These are phyloP conservation scores for Haliclona indistincta DNA, from an alignment of 37 sponge, comb jelly and placozoan genomes.

Conservation along the genomic window DNA sequence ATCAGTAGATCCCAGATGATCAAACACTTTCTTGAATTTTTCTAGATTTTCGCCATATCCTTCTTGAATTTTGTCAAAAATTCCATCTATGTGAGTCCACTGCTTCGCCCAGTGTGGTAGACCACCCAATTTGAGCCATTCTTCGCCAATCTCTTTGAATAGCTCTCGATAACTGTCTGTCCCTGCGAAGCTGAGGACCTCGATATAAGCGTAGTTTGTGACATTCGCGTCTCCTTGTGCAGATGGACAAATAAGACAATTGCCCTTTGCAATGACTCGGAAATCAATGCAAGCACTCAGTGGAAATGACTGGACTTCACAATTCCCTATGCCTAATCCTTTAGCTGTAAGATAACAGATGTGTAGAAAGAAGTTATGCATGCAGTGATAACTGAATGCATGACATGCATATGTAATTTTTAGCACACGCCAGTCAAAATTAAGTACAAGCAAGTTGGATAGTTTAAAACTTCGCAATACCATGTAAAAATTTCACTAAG, in stretches of 20 bases:
- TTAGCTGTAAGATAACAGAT: not conserved
- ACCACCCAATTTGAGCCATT: slow-evolving; percentile 8
- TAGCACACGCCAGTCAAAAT: no score
- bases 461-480: no score
- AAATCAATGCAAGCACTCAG: slow-evolving; percentile 17
- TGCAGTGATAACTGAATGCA: no score
- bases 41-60: not conserved
- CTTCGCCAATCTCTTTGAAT: slow-evolving; percentile 8
- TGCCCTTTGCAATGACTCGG: slow-evolving; percentile 5
- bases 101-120: slow-evolving; percentile 21
- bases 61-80: not conserved
- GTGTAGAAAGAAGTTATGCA: no score
- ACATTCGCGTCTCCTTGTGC: not conserved
- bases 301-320: not conserved
- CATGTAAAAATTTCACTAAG: no score
- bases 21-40: slow-evolving; percentile 1
- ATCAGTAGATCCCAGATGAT: not conserved
- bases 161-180: slow-evolving; percentile 2
- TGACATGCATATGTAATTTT: no score
- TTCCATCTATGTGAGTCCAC: slow-evolving; percentile 4
- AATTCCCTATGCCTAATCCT: not conserved
- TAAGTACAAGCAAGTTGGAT: no score
- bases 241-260: slow-evolving; percentile 14
- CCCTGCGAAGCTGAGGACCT: slow-evolving; percentile 19
- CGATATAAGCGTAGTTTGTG: slow-evolving; percentile 2